These are phyloP conservation scores for Reticulitermes lucifugus DNA, from an alignment of 2,888 invertebrate genomes.

Conservation along the genomic window DNA sequence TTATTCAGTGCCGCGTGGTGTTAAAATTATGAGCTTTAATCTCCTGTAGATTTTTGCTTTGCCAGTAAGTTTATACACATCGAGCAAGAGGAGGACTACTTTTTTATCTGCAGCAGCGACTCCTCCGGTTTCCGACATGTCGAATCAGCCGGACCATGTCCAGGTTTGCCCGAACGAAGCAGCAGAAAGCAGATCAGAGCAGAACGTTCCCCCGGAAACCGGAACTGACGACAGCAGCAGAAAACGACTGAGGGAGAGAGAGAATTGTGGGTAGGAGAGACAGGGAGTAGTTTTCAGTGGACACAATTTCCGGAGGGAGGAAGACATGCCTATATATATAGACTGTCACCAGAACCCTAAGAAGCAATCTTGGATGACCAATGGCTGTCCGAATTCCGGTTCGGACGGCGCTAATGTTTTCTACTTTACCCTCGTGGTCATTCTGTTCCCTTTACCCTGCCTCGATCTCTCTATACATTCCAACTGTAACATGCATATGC, in stretches of 20 bases:
- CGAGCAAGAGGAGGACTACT: neutral
- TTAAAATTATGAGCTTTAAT: no score
- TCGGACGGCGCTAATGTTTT: slow-evolving; percentile 36
- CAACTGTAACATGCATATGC: neutral
- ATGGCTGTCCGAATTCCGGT: slow-evolving; percentile 51
- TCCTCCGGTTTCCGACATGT: neutral
- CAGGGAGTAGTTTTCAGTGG: slow-evolving; percentile 45
- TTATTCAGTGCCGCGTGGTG: no score
- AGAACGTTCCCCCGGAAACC: slow-evolving; percentile 50
- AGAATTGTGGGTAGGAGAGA: slow-evolving; percentile 12
- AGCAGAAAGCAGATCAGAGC: slow-evolving; percentile 8
- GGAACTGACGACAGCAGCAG: slow-evolving; percentile 53
- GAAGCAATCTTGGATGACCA: slow-evolving; percentile 54
- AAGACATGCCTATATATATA: slow-evolving; percentile 44
- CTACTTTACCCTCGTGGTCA: neutral
- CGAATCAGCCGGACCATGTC: neutral
- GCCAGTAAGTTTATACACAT: neutral
- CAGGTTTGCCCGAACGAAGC: neutral
- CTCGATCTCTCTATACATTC: neutral
- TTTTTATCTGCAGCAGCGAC: neutral
- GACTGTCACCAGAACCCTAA: slow-evolving; percentile 49
- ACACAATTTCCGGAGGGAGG: slow-evolving; percentile 53
- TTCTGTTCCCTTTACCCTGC: neutral
- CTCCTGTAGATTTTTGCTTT: no score
- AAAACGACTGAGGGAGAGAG: slow-evolving; percentile 39